Evolutionary conservation across 2,113 vertebrate species (phyloP), one percentile per base, ranked within the genome.

Genomic region (Acanthochromis polyacanthus): DNA sequence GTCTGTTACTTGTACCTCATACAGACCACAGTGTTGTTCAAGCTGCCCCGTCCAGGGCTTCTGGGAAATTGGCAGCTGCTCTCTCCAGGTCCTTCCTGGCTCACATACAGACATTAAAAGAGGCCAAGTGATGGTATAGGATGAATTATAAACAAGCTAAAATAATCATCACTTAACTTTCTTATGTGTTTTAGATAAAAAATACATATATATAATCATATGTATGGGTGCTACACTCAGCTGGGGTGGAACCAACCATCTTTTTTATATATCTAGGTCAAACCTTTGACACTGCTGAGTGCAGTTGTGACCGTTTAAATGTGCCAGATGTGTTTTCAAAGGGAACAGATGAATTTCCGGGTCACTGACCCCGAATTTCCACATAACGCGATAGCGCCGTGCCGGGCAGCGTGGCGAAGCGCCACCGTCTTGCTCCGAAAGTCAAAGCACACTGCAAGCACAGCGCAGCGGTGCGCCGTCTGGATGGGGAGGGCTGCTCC

Each of bases 1-100:
- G 65, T 80, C 48, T 72, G 71, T 57, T 66, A 36, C 45, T 64
- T 81, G 79, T 58, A 82, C 81, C 63, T 84, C 66, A 62, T 10
- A 57, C 68, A 84, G 70, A 81, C 74, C 59, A 75, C 59, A 23
- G 52, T 77, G 73, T 72, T 80, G 61, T 71, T 73, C 10, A 62
- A 72, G 63, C 10, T 25, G 70, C 62, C 71, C 32, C 51, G 55
- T 52, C 3, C 46, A 46, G 60, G 58, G 63, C 67, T 55, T 50
- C 50, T 82, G 82, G 75, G 87, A 90, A 87, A 88, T 51, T 72
- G 88, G 86, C 91, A 91, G 89, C 91, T 93, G 87, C 72, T 87
- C 53, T 75, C 40, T 7, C 76, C 61, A 73, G 70, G 78, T 81
- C 72, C 64, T 70, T 86, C 78, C 86, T 80, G 53, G 64, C 11